A percentile compares a stretch with the other conserved stretches of the same genome.
phyloP scores from a whole-genome alignment of 2,797 vertebrate species.

The Sebastes steindachneri region DNA sequence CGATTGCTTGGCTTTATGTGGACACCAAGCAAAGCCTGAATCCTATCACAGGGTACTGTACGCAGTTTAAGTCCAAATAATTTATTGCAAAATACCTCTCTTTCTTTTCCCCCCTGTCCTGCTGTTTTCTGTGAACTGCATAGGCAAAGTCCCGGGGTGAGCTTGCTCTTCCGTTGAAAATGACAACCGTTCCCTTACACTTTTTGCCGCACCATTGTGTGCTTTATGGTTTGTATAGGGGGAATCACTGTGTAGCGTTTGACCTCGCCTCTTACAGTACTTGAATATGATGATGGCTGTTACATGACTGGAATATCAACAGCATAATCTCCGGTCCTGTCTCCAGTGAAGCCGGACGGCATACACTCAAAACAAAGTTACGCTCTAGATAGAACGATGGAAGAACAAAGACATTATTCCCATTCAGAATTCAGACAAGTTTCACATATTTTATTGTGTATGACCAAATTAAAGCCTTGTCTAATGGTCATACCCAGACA shows the following conservation, averaged over 20 bases:
- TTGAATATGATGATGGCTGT: conserved; percentile 88
- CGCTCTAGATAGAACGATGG: conserved; percentile 40
- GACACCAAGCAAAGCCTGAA: conserved; percentile 81
- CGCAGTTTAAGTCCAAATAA: conserved; percentile 88
- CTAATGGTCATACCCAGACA: conserved; percentile 12
- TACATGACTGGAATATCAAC: conserved; percentile 88
- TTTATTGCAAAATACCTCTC: conserved; percentile 82
- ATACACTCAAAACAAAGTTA: conserved; percentile 71
- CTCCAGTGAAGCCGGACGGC: conserved; percentile 67
- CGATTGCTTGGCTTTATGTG: conserved; percentile 82
- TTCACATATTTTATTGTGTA: conserved; percentile 28
- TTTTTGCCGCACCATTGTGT: conserved; percentile 89
- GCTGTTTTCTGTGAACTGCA: conserved; percentile 80
- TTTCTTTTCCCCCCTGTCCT: conserved; percentile 65
- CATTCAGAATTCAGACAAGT: conserved; percentile 43
- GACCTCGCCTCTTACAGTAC: conserved; percentile 87
- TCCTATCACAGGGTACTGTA: conserved; percentile 81
- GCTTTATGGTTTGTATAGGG: conserved; percentile 87
- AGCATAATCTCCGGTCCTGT: conserved; percentile 68
- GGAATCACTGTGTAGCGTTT: conserved; percentile 87
- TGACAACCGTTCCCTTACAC: conserved; percentile 84
- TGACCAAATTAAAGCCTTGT: conserved; percentile 20
- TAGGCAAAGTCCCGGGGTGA: conserved; percentile 84
- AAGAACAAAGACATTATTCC: conserved; percentile 62
- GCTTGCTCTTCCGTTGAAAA: conserved; percentile 83